phyloP scores from a whole-genome alignment of 2,797 vertebrate species.

The Garrulus glandarius region DNA sequence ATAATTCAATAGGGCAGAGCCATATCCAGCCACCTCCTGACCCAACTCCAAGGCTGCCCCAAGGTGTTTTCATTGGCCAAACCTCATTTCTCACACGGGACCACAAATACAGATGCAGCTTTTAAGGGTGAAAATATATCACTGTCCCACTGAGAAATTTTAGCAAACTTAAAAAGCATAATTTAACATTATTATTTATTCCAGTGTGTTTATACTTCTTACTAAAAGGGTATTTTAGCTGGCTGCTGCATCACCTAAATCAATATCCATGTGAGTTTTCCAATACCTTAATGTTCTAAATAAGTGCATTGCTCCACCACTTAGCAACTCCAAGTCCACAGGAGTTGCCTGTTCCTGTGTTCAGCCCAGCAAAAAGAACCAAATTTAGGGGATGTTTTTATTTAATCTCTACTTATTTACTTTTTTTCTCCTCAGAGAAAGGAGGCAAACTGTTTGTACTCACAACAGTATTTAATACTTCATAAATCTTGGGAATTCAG shows the following conservation, averaged over 20 bases:
- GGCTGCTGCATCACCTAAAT: constrained; percentile 33
- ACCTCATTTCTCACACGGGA: neutral
- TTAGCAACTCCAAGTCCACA: neutral
- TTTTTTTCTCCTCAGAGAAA: neutral
- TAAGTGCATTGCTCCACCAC: constrained; percentile 16
- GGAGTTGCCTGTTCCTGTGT: neutral
- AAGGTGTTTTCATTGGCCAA: neutral
- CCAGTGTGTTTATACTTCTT: neutral
- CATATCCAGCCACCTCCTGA: neutral
- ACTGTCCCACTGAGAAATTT: constrained; percentile 7
- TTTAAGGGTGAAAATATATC: constrained; percentile 30
- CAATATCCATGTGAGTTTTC: neutral
- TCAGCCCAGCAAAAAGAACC: neutral
- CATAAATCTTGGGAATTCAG: neutral
- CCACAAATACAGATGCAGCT: neutral
- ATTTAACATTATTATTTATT: constrained; percentile 50
- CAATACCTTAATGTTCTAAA: constrained; percentile 40
- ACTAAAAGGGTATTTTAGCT: constrained; percentile 31
- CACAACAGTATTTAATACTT: neutral
- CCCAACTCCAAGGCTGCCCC: neutral
- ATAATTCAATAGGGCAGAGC: neutral
- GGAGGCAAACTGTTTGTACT: neutral
- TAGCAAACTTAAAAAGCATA: neutral
- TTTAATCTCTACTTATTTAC: neutral
- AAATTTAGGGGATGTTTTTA: neutral